Percentiles rank a stretch among this genome's conserved stretches.
Conservation (phyloP, 2,888 invertebrate species). For the Pandemis cinnamomeana region DNA sequence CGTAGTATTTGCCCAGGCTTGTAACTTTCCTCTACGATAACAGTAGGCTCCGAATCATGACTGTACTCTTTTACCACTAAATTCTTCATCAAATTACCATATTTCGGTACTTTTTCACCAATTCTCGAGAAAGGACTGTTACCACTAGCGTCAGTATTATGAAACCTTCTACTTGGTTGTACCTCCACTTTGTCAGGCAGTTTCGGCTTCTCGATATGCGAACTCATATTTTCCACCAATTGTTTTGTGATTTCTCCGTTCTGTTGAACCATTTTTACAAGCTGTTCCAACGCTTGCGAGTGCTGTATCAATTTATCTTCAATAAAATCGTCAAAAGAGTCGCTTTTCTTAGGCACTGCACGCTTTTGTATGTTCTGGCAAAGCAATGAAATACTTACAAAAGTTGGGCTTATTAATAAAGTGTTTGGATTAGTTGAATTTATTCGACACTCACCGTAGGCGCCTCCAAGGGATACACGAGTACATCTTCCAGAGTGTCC, state of each 20-base stretch:
- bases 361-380: slow-evolving; percentile 59
- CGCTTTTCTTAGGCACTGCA: slow-evolving; percentile 46
- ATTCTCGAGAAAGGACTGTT: slow-evolving; percentile 58
- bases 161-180: slow-evolving; percentile 48
- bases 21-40: slow-evolving; percentile 53
- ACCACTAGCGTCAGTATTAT: slow-evolving; percentile 42
- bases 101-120: slow-evolving; percentile 61
- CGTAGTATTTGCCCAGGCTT: slow-evolving; percentile 13
- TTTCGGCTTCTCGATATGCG: slow-evolving; percentile 53
- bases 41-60: slow-evolving; percentile 54
- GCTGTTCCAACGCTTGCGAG: slow-evolving; percentile 62
- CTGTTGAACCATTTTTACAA: slow-evolving; percentile 54
- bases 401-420: slow-evolving; percentile 4
- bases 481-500: slow-evolving; percentile 51
- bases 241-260: slow-evolving; percentile 57
- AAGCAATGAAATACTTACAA: slow-evolving; percentile 50
- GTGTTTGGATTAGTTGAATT: background rate
- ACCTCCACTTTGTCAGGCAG: slow-evolving; percentile 62
- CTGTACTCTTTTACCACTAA: slow-evolving; percentile 55
- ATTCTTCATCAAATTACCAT: slow-evolving; percentile 61
- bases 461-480: slow-evolving; percentile 51
- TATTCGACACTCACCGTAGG: slow-evolving; percentile 52
- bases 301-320: slow-evolving; percentile 66
- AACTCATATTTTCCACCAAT: slow-evolving; percentile 58
- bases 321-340: slow-evolving; percentile 53